Evolutionary conservation across 2,797 vertebrate species (phyloP).

Genomic region (Pogonophryne albipinna): DNA sequence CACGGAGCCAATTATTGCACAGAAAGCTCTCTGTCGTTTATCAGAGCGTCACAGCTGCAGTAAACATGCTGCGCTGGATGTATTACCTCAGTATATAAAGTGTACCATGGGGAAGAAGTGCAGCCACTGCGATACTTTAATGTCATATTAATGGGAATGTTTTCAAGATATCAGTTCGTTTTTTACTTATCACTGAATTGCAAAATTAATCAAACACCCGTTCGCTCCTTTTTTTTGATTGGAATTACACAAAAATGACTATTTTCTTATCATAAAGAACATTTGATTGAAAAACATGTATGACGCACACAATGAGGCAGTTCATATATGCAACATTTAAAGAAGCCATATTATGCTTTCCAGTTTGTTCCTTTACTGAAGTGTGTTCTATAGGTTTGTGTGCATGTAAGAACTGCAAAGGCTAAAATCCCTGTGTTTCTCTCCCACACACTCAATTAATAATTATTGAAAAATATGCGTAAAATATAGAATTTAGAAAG

Average conservation of each 20-base stretch:
- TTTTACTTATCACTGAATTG: constrained; percentile 1
- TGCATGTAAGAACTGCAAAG: no score
- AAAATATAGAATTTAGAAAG: background rate
- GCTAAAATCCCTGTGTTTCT: no score
- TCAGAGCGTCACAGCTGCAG: constrained; percentile 69
- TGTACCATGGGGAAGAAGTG: constrained; percentile 20
- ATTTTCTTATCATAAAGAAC: no score
- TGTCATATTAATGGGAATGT: constrained; percentile 5
- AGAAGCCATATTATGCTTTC: no score
- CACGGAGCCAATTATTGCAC: constrained; percentile 58
- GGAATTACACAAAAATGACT: background rate
- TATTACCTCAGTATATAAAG: constrained; percentile 48
- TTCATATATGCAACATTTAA: no score
- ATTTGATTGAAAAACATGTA: no score
- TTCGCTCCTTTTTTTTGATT: background rate
- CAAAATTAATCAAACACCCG: no score
- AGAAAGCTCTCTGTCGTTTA: constrained; percentile 57
- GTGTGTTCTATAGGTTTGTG: no score
- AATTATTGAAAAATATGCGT: background rate
- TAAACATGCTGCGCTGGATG: constrained; percentile 50
- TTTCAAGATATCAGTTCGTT: background rate
- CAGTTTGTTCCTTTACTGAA: no score
- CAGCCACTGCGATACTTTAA: constrained; percentile 12
- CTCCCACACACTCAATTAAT: no score
- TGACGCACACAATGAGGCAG: no score